Evolutionary conservation across 2,888 invertebrate species (phyloP).

Genomic region (Piscicola geometra): DNA sequence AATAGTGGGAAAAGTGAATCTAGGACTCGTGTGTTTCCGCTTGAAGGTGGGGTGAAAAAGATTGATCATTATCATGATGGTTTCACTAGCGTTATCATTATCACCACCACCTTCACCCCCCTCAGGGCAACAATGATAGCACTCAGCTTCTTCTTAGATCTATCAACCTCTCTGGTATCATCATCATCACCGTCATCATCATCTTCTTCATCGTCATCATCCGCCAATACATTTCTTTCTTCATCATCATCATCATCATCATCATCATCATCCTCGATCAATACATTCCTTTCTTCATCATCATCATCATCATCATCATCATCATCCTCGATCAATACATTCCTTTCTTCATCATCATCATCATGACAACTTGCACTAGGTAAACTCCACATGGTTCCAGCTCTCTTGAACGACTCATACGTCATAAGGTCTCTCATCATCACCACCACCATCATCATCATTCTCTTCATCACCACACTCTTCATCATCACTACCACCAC

Average conservation of each 20-base stretch:
- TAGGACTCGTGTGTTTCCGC: constrained; percentile 87
- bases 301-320: not conserved
- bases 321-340: not conserved
- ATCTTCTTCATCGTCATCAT: not conserved
- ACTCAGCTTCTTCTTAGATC: constrained; percentile 85
- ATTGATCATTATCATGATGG: too few species aligned
- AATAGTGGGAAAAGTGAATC: constrained; percentile 77
- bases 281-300: not conserved
- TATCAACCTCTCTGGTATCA: constrained; percentile 79
- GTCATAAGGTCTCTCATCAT: not conserved
- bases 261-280: too few species aligned
- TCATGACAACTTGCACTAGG: not conserved
- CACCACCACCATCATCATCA: not conserved
- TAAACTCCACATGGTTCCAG: constrained; percentile 92
- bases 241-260: not conserved
- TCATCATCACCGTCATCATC: not conserved
- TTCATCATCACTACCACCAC: not conserved
- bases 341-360: too few species aligned
- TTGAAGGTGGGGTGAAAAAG: constrained; percentile 72
- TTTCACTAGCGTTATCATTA: too few species aligned
- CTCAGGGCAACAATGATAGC: constrained; percentile 61
- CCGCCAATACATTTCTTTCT: not conserved
- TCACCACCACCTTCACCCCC: not conserved
- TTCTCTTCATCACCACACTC: not conserved
- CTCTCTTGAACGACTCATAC: constrained; percentile 73